Base-by-base conservation (phyloP, 1,140 invertebrate species). In the Chrysopa pallens region DNA sequence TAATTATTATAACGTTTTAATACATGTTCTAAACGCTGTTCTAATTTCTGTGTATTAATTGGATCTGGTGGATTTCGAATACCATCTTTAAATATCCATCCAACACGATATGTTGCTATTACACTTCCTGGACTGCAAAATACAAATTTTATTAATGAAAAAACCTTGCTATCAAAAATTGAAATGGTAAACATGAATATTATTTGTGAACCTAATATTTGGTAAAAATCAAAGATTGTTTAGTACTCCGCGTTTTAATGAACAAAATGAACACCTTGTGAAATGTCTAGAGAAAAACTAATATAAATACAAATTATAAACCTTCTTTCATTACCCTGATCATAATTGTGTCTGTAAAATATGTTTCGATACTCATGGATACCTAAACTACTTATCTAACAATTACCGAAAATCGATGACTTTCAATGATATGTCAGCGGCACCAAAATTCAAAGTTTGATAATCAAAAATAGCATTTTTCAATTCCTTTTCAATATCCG, bases 381-480 rank as follows among this genome's bases (percentile, higher is more conserved):
- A n/a, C n/a, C n/a, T n/a, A n/a, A n/a, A n/a, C n/a, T n/a, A n/a
- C n/a, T n/a, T n/a, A n/a, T n/a, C n/a, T n/a, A 33, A 23, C 43
- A 61, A 61, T 62, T 56, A 70, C 72, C 56, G 69, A 49, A 80
- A 72, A 43, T 72, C 64, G 28, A 80, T 59, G 35, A 84, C 66
- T 65, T 78, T 78, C 6, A 80, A 60, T 46, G 56, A 51, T 48
- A 75, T 63, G 42, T 71, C 59, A 38, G 68, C 59, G 28, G 66
- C 54, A 28, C 63, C 67, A 50, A 65, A 64, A 27, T 70, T 63
- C 6, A 72, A 47, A 17, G 57, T 61, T 49, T 65, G 52, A 40
- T 57, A 58, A 44, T 68, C 59, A 47, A 74, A 70, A 5, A 77
- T 46, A 6, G 62, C 67, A 6, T 66, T 60, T 48, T 61, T 70